Conservation (phyloP, 2,113 vertebrate genomes). For the Otocyon megalotis region DNA sequence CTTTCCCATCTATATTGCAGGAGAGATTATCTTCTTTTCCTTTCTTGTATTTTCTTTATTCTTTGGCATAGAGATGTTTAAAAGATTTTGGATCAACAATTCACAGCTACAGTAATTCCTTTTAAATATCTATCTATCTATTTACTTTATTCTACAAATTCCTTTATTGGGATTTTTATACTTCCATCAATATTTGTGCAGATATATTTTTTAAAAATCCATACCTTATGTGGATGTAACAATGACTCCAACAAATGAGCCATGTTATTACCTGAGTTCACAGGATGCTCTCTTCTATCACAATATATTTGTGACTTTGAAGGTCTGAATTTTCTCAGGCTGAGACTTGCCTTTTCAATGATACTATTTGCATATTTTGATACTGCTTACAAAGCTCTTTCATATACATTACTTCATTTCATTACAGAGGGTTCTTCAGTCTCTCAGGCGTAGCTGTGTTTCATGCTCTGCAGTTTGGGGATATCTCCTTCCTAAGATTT, state of each 20-base stretch:
- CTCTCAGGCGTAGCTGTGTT: neutral
- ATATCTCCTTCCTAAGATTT: slow-evolving; percentile 22
- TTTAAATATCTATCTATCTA: neutral
- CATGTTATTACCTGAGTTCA: neutral
- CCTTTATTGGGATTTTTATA: neutral
- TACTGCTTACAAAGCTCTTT: neutral
- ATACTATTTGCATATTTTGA: neutral
- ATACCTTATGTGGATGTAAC: neutral
- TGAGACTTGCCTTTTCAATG: neutral
- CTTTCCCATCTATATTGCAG: neutral
- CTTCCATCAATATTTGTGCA: neutral
- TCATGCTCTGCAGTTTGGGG: neutral
- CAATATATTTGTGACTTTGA: neutral
- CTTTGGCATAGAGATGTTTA: slow-evolving; percentile 23
- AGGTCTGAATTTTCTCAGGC: neutral
- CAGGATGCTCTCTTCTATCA: neutral
- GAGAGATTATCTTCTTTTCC: neutral
- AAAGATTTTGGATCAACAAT: slow-evolving; percentile 29
- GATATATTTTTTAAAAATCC: neutral
- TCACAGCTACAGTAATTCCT: neutral
- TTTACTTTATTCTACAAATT: neutral
- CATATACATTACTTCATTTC: neutral
- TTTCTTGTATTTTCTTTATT: slow-evolving; percentile 10
- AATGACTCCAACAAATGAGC: neutral
- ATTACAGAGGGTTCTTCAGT: neutral